Percentiles rank a stretch among this genome's conserved stretches.
Evolutionary conservation across 2,113 vertebrate genomes (phyloP).

Genomic region (Anser brachyrhynchus): DNA sequence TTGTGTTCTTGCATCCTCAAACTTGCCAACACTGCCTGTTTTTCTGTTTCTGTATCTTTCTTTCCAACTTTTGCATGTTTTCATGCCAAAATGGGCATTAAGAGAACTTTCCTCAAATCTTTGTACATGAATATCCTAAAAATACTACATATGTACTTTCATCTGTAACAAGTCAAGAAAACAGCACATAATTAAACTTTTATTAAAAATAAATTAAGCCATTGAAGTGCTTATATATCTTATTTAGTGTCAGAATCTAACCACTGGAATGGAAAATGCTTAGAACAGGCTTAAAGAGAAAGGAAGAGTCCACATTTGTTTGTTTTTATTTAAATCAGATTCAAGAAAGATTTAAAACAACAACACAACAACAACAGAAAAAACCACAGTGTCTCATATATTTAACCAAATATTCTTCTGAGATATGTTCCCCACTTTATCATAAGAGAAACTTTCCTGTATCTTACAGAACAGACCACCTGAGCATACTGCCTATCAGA

Average conservation of each 20-base stretch:
- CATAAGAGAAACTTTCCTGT: neutral
- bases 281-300: slow-evolving; percentile 9
- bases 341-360: slow-evolving; percentile 4
- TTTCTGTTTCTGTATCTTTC: neutral
- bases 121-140: neutral
- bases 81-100: neutral
- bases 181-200: slow-evolving; percentile 2
- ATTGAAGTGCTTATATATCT: neutral
- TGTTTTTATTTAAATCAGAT: slow-evolving; percentile 31
- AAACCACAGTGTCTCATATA: neutral
- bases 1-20: neutral
- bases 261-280: neutral
- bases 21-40: neutral
- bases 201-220: neutral
- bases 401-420: slow-evolving; percentile 5
- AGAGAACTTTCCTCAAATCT: neutral
- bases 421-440: neutral
- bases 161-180: neutral
- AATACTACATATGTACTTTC: neutral
- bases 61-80: neutral
- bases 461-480: neutral
- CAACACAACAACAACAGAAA: neutral
- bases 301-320: neutral
- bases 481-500: neutral
- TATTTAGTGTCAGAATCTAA: neutral